Evolutionary conservation across 64 coral and sea anemone genomes (phyloP).

Genomic region (Pocillopora verrucosa): DNA sequence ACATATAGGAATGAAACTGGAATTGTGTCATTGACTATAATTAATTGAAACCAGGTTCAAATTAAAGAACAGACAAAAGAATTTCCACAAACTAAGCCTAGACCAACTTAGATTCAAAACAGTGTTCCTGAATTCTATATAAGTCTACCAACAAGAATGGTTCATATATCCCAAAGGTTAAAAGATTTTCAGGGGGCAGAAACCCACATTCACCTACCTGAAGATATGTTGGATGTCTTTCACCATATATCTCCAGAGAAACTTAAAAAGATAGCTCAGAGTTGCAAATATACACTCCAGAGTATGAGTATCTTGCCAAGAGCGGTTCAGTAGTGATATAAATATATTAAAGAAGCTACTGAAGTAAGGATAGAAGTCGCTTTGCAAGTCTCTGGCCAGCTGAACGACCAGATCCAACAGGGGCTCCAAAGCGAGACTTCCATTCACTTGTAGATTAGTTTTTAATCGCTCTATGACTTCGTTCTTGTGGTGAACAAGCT

Average conservation of each 20-base stretch:
- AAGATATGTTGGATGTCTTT: slow-evolving; percentile 76
- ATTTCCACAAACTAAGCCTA: too few relatives aligned
- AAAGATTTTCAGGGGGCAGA: too few relatives aligned
- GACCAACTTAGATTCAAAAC: too few relatives aligned
- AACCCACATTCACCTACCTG: slow-evolving; percentile 42
- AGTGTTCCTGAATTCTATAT: too few relatives aligned
- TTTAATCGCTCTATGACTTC: slow-evolving; percentile 56
- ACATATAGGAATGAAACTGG: too few relatives aligned
- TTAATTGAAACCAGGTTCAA: too few relatives aligned
- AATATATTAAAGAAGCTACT: slow-evolving; percentile 79
- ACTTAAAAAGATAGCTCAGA: slow-evolving; percentile 88
- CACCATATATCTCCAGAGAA: slow-evolving; percentile 85
- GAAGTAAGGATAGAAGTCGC: slow-evolving; percentile 84
- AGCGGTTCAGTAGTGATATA: slow-evolving; percentile 41
- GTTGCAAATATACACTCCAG: slow-evolving; percentile 86
- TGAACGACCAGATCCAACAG: slow-evolving; percentile 85
- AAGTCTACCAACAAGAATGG: too few relatives aligned
- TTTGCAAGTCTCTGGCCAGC: slow-evolving; percentile 80
- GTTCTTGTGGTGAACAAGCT: slow-evolving; percentile 78
- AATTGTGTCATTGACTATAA: too few relatives aligned
- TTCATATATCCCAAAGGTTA: too few relatives aligned
- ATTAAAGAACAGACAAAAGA: too few relatives aligned
- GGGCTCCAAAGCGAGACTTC: slow-evolving; percentile 62
- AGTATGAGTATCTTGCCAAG: slow-evolving; percentile 58
- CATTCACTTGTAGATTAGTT: slow-evolving; percentile 57